phyloP scores from a whole-genome alignment of 2,797 vertebrate species.

The Vireo griseus region DNA sequence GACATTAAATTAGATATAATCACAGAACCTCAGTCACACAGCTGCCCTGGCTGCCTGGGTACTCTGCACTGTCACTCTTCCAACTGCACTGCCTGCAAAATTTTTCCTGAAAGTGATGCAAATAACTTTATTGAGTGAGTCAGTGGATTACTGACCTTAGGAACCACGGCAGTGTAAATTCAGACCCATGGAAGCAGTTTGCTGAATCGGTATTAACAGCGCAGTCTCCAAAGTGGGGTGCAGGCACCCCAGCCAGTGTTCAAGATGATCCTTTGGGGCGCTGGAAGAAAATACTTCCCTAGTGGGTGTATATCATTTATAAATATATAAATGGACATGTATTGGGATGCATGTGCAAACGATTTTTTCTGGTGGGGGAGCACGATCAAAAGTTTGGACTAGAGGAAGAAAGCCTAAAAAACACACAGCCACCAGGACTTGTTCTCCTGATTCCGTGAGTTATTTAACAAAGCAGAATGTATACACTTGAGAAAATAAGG shows the following conservation, averaged over 20 bases:
- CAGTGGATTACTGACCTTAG: not conserved
- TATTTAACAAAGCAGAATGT: not conserved
- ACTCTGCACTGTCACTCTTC: not conserved
- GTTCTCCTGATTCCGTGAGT: not conserved
- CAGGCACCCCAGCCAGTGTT: not conserved
- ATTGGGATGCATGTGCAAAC: not conserved
- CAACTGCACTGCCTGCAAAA: not conserved
- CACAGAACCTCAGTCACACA: not conserved
- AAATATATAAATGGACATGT: rapidly evolving
- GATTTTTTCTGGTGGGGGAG: not conserved
- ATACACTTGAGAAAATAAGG: not conserved
- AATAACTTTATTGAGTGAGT: not conserved
- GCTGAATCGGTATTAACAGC: not conserved
- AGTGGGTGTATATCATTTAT: not conserved
- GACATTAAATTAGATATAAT: not conserved
- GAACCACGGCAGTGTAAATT: not conserved
- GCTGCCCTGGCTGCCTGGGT: not conserved
- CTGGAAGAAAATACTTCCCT: not conserved
- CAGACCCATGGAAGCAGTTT: conserved; percentile 18
- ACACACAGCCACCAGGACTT: not conserved
- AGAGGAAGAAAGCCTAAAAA: not conserved
- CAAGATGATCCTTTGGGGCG: not conserved
- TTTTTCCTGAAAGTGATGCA: conserved; percentile 29
- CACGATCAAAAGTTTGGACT: rapidly evolving
- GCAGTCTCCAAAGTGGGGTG: not conserved